Conservation (phyloP, 2,113 vertebrate genomes). For the Synchiropus splendidus region DNA sequence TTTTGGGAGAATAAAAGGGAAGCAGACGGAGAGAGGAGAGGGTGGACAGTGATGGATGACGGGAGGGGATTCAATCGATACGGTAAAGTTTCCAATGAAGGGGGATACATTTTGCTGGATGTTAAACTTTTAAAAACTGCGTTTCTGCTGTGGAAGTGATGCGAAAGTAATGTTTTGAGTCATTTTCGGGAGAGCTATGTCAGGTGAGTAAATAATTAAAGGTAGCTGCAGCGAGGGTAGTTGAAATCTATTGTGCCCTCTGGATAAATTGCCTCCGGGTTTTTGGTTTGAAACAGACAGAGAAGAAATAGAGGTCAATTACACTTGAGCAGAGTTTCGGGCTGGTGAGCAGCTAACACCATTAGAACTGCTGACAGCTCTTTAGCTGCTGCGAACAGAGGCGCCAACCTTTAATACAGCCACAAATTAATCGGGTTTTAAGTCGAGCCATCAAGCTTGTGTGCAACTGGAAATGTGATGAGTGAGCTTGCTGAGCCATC, state of each 20-base stretch:
- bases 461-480: constrained; percentile 40
- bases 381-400: constrained; percentile 30
- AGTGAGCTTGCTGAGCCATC: constrained; percentile 21
- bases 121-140: too few species aligned
- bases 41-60: constrained; percentile 59
- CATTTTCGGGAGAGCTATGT: too few species aligned
- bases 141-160: too few species aligned
- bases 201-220: too few species aligned
- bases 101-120: too few species aligned
- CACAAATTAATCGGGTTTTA: constrained; percentile 50
- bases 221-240: too few species aligned
- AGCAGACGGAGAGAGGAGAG: constrained; percentile 54
- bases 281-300: constrained; percentile 13
- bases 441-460: constrained; percentile 31
- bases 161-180: too few species aligned
- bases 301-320: constrained; percentile 24
- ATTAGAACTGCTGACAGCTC: constrained; percentile 44
- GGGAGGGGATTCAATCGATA: constrained; percentile 20
- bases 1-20: constrained; percentile 42
- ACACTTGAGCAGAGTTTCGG: constrained; percentile 2
- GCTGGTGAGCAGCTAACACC: constrained; percentile 22
- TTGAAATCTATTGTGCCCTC: too few species aligned
- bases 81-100: too few species aligned
- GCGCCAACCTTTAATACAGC: constrained; percentile 42
- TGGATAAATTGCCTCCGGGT: constrained; percentile 3